Conservation (phyloP, 1,140 invertebrate species). For the Tetramorium alpestre region DNA sequence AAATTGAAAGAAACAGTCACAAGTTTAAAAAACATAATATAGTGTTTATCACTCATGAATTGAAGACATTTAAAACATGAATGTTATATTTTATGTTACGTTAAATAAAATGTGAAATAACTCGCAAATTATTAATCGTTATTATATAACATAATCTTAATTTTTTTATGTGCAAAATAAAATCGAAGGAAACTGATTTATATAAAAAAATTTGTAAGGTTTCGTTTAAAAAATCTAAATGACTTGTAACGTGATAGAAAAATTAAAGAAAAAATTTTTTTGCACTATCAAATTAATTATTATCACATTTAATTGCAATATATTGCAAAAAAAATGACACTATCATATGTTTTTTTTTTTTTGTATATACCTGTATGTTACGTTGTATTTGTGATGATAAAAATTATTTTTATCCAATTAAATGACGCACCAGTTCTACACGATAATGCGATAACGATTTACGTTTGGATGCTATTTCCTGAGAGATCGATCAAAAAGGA, state of each 20-base stretch:
- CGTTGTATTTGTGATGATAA: not conserved
- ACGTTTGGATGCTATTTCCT: constrained; percentile 29
- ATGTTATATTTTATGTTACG: not conserved
- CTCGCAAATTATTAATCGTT: not conserved
- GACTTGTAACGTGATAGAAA: too few species aligned
- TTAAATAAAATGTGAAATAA: not conserved
- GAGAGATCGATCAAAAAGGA: constrained; percentile 69
- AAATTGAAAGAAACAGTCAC: too few species aligned
- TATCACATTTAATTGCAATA: not conserved
- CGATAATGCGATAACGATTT: constrained; percentile 69
- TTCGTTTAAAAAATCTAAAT: too few species aligned
- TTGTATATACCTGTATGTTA: too few species aligned
- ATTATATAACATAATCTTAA: not conserved
- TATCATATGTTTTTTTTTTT: too few species aligned
- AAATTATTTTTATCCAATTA: constrained; percentile 17
- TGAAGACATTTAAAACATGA: not conserved
- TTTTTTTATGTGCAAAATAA: too few species aligned
- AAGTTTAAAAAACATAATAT: too few species aligned
- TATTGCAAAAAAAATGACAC: not conserved
- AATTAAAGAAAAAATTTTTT: too few species aligned
- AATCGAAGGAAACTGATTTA: too few species aligned
- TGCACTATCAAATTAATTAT: too few species aligned
- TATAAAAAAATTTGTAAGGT: too few species aligned
- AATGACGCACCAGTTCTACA: not conserved
- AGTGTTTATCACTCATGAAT: not conserved